Evolutionary conservation across 92 coral and sea anemone genomes (phyloP).

Genomic region (Parazoanthus atlanticus): DNA sequence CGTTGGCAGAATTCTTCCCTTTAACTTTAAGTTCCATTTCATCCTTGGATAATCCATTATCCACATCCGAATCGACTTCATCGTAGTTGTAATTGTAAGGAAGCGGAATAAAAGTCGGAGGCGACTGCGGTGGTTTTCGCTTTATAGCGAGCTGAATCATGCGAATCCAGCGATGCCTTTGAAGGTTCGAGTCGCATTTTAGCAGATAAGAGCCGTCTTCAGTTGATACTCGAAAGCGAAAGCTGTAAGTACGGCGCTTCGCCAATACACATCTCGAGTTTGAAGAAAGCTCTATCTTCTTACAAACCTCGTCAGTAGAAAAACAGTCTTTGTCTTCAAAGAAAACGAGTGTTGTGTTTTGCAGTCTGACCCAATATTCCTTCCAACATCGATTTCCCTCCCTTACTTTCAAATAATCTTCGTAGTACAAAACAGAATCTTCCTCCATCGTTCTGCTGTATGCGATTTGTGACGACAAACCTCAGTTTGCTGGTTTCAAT

Average conservation of each 20-base stretch:
- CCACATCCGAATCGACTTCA: slow-evolving; percentile 22
- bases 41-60: neutral
- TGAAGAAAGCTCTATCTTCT: slow-evolving; percentile 58
- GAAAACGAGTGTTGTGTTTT: slow-evolving; percentile 59
- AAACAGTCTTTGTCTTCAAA: slow-evolving; percentile 61
- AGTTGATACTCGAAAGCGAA: slow-evolving; percentile 76
- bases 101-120: slow-evolving; percentile 37
- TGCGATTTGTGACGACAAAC: neutral
- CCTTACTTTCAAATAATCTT: slow-evolving; percentile 61
- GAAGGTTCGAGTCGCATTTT: slow-evolving; percentile 81
- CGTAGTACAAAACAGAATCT: slow-evolving; percentile 51
- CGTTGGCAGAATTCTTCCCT: neutral
- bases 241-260: slow-evolving; percentile 73
- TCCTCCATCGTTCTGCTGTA: neutral
- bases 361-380: slow-evolving; percentile 73
- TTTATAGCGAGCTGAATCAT: slow-evolving; percentile 70
- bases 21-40: neutral
- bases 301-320: slow-evolving; percentile 59
- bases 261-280: slow-evolving; percentile 65
- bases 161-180: slow-evolving; percentile 91
- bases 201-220: slow-evolving; percentile 57
- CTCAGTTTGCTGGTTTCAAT: neutral
- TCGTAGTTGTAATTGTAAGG: slow-evolving; percentile 41
- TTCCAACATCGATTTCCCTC: slow-evolving; percentile 64
- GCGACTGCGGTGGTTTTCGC: slow-evolving; percentile 55